Conservation (phyloP, 2,888 invertebrate genomes). For the Drosophila stalkeri region DNA sequence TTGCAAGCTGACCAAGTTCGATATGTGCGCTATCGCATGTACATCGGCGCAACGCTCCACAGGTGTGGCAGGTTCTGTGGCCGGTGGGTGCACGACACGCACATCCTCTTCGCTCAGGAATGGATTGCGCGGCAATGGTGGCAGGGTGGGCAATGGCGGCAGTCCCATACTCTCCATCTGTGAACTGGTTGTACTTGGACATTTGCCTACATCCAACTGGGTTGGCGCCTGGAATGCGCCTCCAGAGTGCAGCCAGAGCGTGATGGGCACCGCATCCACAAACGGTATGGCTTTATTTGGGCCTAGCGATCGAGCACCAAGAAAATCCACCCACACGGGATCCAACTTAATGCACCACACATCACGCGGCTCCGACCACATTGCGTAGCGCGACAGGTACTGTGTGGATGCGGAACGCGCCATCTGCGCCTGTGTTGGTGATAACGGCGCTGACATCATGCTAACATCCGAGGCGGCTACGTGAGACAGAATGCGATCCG, state of each 20-base stretch:
- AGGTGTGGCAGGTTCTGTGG: constrained; percentile 83
- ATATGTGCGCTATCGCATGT: constrained; percentile 92
- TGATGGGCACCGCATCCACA: constrained; percentile 94
- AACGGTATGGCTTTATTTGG: constrained; percentile 91
- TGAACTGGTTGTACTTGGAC: constrained; percentile 54
- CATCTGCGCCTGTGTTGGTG: constrained; percentile 67
- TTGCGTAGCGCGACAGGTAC: constrained; percentile 85
- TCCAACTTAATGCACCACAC: constrained; percentile 95
- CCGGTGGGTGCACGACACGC: constrained; percentile 49
- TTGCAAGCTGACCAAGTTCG: constrained; percentile 94
- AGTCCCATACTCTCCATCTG: constrained; percentile 72
- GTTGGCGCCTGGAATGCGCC: constrained; percentile 74
- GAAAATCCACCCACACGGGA: constrained; percentile 97
- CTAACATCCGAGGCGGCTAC: constrained; percentile 86
- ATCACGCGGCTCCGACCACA: constrained; percentile 94
- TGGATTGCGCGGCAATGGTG: constrained; percentile 79
- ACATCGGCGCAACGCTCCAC: constrained; percentile 88
- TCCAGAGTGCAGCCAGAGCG: constrained; percentile 90
- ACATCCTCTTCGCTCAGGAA: constrained; percentile 82
- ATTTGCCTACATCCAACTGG: constrained; percentile 56
- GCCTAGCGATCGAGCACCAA: constrained; percentile 92
- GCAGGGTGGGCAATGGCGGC: constrained; percentile 59
- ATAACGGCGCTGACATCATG: constrained; percentile 56
- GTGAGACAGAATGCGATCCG: constrained; percentile 93
- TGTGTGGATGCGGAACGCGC: constrained; percentile 81